Base-by-base conservation (phyloP, 2,113 vertebrate genomes). In the Capreolus pygargus region DNA sequence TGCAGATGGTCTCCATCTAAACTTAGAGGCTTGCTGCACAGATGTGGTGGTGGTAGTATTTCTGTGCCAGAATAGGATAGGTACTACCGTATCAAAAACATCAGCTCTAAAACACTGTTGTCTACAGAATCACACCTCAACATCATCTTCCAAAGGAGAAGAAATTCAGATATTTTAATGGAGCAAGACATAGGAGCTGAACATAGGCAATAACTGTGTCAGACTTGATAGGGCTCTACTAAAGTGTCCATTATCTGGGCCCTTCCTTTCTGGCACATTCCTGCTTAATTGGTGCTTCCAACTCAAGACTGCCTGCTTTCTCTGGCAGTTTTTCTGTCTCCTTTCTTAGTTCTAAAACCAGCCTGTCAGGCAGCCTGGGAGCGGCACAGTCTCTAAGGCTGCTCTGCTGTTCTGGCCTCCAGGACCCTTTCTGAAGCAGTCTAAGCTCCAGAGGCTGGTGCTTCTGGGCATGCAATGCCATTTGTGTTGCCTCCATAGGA, bases 121-220 rank as follows among this genome's bases (percentile, higher is more conserved):
- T 74, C 97, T 95, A n/a, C 27, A 96, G 33, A 74, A 45, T 81
- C 85, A 50, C 33, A 85, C n/a, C 89, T 96, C 50, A 55, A 5
- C 94, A 95, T 94, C 89, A n/a, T 86, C 28, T 98, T 97, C 30
- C 5, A 47, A 16, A 94, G 89, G n/a, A 86, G 33, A 84, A 86
- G 33, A 86, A 57, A 91, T 67, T 95, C 50, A 45, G 28, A 14
- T 76, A 45, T 95, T 50, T 94, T 12, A 9, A 36, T 83, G 11
- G 83, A 61, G 2, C 3, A n/a, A 87, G 52, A 86, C 27, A 7
- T 70, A 52, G 30, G 50, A 64, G 23, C 47, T 91, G 3, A 81
- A 47, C n/a, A 81, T 87, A 33, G 96, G 17, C 74, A 60, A 15
- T 7, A 74, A 15, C 82, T 86, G 0, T 61, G 36, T 54, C 45